phyloP scores from a whole-genome alignment of 2,888 invertebrate species.

The Trichopria drosophilae region DNA sequence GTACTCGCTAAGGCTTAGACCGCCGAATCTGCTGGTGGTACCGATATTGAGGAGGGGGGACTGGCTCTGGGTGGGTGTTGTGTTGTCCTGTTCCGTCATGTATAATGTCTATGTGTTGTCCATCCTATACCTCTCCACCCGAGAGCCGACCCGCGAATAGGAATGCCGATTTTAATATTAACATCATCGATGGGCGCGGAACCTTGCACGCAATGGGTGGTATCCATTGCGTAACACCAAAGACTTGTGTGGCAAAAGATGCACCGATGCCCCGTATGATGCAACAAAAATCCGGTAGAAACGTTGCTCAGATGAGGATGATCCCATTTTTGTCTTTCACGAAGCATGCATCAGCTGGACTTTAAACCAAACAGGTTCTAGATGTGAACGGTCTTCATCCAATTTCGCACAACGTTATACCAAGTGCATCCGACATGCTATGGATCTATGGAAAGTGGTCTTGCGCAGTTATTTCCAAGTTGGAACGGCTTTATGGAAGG shows the following conservation, averaged over 20 bases:
- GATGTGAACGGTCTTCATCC: neutral
- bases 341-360: neutral
- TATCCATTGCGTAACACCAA: slow-evolving; percentile 3
- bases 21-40: too few relatives aligned
- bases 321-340: neutral
- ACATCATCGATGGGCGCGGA: too few relatives aligned
- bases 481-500: slow-evolving; percentile 9
- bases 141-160: too few relatives aligned
- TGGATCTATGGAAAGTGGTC: slow-evolving; percentile 3
- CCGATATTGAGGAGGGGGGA: too few relatives aligned
- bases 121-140: too few relatives aligned
- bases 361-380: neutral
- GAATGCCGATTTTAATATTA: too few relatives aligned
- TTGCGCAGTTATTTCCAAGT: neutral
- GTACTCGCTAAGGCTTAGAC: too few relatives aligned
- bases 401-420: too few relatives aligned
- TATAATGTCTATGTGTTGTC: too few relatives aligned
- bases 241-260: neutral
- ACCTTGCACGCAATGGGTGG: slow-evolving; percentile 4
- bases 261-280: neutral
- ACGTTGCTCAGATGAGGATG: neutral
- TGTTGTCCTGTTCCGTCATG: too few relatives aligned
- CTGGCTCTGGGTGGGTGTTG: too few relatives aligned
- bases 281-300: neutral
- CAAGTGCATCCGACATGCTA: slow-evolving; percentile 3